Percentiles rank a stretch among this genome's conserved stretches.
These are phyloP conservation scores for Acronicta leporina DNA, from an alignment of 2,888 invertebrate genomes.

Conservation along the genomic window DNA sequence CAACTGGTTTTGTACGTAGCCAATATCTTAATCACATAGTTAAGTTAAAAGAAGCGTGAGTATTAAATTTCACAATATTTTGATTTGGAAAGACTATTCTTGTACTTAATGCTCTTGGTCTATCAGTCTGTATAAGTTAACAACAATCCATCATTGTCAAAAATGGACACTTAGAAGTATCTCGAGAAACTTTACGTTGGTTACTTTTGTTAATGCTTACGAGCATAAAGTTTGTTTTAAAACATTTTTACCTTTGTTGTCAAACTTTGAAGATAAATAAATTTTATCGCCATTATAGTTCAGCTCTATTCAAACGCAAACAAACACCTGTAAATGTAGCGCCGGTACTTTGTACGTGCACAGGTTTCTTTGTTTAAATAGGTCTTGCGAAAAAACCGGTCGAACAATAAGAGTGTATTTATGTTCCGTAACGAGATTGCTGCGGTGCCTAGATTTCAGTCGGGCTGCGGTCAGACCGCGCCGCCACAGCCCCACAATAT, in stretches of 20 bases:
- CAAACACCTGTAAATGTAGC: conserved; percentile 60
- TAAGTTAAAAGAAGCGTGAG: not conserved
- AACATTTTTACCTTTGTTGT: conserved; percentile 19
- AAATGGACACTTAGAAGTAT: conserved; percentile 33
- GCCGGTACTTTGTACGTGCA: conserved; percentile 56
- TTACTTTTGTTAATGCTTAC: conserved; percentile 23
- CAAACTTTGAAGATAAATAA: conserved; percentile 43
- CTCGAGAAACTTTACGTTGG: conserved; percentile 10
- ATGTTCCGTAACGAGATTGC: conserved; percentile 85
- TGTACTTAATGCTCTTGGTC: too few species aligned
- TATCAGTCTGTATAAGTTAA: conserved; percentile 4
- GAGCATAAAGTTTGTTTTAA: conserved; percentile 31
- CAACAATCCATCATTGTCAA: conserved; percentile 38
- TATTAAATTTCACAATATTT: conserved; percentile 6
- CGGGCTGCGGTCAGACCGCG: conserved; percentile 77
- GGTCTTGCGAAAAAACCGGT: conserved; percentile 78
- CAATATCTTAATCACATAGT: conserved; percentile 38
- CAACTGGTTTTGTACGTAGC: conserved; percentile 39
- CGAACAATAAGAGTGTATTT: conserved; percentile 79
- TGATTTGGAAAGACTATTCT: conserved; percentile 1
- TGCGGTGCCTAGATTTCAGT: conserved; percentile 78
- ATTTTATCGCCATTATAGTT: conserved; percentile 29
- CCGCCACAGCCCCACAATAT: conserved; percentile 75
- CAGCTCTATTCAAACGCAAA: conserved; percentile 54
- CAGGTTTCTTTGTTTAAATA: conserved; percentile 76